Percentiles rank a stretch among this genome's conserved stretches.
Evolutionary conservation across 2,888 invertebrate species (phyloP).

Genomic region (Eretmocerus hayati): DNA sequence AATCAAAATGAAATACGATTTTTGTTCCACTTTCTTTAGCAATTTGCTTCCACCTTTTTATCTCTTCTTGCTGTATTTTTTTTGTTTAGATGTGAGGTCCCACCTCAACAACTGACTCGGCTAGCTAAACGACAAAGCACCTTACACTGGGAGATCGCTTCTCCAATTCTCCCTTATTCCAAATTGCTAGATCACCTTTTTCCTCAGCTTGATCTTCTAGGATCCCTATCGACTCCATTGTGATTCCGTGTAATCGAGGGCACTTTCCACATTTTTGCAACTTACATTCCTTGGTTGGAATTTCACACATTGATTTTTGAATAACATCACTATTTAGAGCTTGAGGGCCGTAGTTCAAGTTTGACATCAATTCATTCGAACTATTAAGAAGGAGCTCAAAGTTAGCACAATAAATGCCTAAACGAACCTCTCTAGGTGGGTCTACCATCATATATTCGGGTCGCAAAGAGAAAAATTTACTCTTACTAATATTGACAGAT

Average conservation of each 20-base stretch:
- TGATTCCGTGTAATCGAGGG: neutral
- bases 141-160: neutral
- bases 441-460: neutral
- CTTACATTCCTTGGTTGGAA: neutral
- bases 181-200: neutral
- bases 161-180: neutral
- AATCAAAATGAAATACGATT: no score
- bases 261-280: neutral
- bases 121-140: neutral
- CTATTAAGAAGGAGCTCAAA: neutral
- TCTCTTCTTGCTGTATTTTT: slow-evolving; percentile 3
- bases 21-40: neutral
- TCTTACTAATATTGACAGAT: neutral
- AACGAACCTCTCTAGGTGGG: neutral
- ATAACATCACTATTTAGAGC: neutral
- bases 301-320: neutral
- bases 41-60: slow-evolving; percentile 1
- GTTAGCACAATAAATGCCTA: neutral
- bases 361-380: no score
- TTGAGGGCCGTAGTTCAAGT: no score
- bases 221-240: neutral
- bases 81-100: neutral
- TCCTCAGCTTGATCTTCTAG: neutral
- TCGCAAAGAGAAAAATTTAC: neutral
- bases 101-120: neutral